Conservation (phyloP, 2,113 vertebrate species). For the Colius striatus region DNA sequence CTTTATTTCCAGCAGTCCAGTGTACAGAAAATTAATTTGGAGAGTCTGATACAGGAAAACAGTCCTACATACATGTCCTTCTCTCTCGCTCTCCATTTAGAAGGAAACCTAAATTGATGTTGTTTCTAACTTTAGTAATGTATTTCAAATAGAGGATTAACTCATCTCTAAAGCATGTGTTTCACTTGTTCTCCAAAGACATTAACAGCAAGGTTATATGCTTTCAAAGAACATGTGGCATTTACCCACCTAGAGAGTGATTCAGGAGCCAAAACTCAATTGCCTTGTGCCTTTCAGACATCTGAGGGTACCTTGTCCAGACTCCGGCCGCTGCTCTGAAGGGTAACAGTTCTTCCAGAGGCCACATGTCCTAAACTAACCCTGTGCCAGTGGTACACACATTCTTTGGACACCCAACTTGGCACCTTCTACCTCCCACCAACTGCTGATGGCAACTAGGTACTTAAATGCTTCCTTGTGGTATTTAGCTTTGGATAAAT, state of each 20-base stretch:
- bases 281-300: not conserved
- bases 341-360: not conserved
- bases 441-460: not conserved
- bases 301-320: not conserved
- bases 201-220: not conserved
- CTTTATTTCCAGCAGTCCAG: not conserved
- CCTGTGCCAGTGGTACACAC: not conserved
- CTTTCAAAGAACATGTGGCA: not conserved
- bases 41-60: not conserved
- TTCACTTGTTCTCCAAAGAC: not conserved
- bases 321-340: not conserved
- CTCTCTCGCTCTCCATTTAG: fast-evolving
- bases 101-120: not conserved
- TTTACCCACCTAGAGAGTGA: not conserved
- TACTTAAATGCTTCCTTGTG: not conserved
- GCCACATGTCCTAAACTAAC: not conserved
- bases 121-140: not conserved
- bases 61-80: fast-evolving
- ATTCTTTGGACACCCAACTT: not conserved
- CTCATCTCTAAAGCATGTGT: not conserved
- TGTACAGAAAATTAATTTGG: not conserved
- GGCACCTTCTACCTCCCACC: not conserved
- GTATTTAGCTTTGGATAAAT: not conserved
- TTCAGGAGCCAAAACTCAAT: not conserved
- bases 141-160: not conserved